A percentile compares a stretch with the other conserved stretches of the same genome.
phyloP scores from a whole-genome alignment of 2,113 vertebrate species.

The Plecturocebus donacophilus region DNA sequence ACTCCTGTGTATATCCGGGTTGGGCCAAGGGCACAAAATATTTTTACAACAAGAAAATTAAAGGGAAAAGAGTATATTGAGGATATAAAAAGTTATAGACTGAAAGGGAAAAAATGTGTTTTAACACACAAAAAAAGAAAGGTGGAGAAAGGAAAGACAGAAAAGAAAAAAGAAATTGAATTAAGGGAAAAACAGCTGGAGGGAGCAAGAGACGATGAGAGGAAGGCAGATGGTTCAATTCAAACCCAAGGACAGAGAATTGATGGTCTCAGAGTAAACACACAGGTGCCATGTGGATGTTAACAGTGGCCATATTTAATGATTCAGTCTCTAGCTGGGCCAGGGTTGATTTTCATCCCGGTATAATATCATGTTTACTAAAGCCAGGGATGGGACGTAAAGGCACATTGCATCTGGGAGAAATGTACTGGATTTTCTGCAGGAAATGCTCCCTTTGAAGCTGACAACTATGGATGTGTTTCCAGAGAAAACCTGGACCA shows the following conservation, averaged over 20 bases:
- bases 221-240: not conserved
- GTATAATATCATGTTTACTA: not conserved
- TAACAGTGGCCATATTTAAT: not conserved
- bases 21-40: not conserved
- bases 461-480: not conserved
- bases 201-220: not conserved
- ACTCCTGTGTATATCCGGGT: not conserved
- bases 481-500: not conserved
- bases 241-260: not conserved
- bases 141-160: not conserved
- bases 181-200: not conserved
- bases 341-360: not conserved
- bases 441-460: not conserved
- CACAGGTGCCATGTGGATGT: not conserved
- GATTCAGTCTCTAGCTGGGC: not conserved
- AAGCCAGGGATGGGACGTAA: not conserved
- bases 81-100: not conserved
- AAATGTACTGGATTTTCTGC: not conserved
- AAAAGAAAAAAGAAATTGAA: not conserved
- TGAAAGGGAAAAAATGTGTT: not conserved
- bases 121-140: not conserved
- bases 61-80: not conserved
- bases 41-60: conserved; percentile 20
- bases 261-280: not conserved
- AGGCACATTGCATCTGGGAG: not conserved